A percentile compares a stretch with the other conserved stretches of the same genome.
Evolutionary conservation across 2,113 vertebrate genomes (phyloP).

Genomic region (Cyprinodon tularosa): DNA sequence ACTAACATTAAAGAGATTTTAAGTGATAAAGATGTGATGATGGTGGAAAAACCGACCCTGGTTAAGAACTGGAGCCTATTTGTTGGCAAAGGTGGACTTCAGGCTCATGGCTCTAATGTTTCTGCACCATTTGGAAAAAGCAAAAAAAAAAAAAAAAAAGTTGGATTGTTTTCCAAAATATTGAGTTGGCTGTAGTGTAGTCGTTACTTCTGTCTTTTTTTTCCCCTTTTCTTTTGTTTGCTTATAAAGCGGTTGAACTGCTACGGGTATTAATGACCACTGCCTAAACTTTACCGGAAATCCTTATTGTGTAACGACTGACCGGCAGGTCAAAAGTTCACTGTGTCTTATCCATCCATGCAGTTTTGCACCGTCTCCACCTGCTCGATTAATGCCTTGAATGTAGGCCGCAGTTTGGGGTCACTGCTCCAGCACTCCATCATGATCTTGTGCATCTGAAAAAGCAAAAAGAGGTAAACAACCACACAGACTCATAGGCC

Average conservation of each 20-base stretch:
- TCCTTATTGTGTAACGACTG: not conserved
- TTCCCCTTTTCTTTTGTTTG: not conserved
- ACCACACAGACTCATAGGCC: not conserved
- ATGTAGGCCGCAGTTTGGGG: slow-evolving; percentile 84
- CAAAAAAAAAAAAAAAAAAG: not conserved
- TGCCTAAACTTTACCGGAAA: not conserved
- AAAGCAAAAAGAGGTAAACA: not conserved
- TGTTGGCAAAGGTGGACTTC: no score
- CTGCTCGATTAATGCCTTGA: slow-evolving; percentile 83
- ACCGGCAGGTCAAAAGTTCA: slow-evolving; percentile 28
- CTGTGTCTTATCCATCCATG: slow-evolving; percentile 78
- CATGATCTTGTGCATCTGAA: slow-evolving; percentile 91
- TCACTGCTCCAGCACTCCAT: slow-evolving; percentile 90
- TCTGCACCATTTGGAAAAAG: not conserved
- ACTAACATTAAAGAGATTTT: not conserved
- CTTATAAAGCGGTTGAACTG: not conserved
- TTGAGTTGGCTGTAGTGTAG: not conserved
- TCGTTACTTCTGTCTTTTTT: not conserved
- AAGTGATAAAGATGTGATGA: not conserved
- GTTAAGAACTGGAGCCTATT: not conserved
- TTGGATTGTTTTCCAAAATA: not conserved
- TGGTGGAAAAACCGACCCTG: not conserved
- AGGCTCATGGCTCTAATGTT: slow-evolving; percentile 35
- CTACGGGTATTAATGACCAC: not conserved
- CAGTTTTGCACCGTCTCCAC: slow-evolving; percentile 86